Evolutionary conservation across 1,140 invertebrate genomes (phyloP), one percentile per base, ranked within the genome.

Genomic region (Heliothis virescens): DNA sequence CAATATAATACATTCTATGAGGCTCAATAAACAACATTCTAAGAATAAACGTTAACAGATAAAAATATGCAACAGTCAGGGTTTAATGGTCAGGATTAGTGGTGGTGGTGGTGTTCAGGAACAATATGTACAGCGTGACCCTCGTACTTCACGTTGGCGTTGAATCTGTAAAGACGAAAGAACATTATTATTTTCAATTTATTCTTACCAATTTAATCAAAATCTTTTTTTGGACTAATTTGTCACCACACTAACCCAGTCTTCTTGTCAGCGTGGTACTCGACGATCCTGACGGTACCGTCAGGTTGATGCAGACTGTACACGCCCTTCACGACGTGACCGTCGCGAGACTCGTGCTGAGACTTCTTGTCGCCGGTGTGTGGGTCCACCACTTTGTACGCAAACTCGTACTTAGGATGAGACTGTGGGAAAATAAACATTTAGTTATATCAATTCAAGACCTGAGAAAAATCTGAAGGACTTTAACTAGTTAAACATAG

Each of bases 301-400:
- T 93, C 91, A 5, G 95, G 92, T 83, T 95, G 91, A 59, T 95
- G 85, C 59, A 95, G 85, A 3, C 88, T 90, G 86, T 95, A 95
- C 59, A 87, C 85, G 41, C 95, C 95, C 57, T 89, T 90, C 41
- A 96, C 95, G 5, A 94, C 90, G 85, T 96, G 95, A 11, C 95
- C 95, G 79, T 96, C 94, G 10, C 95, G 93, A 57, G 91, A 89
- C 86, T 96, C 95, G 82, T 95, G 93, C 87, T 95, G 95, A 71
- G 90, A 95, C 90, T 96, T 96, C 89, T 91, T 95, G 85, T 96
- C 95, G 5, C 95, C 84, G 13, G 94, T 95, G 81, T 95, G 93
- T 67, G 87, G 87, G 83, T 95, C 95, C 50, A 92, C 90, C n/a
- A n/a, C n/a, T n/a, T n/a, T n/a, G n/a, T n/a, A n/a, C n/a, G n/a